Conservation (phyloP, 2,888 invertebrate genomes). For the Molorchus minor region DNA sequence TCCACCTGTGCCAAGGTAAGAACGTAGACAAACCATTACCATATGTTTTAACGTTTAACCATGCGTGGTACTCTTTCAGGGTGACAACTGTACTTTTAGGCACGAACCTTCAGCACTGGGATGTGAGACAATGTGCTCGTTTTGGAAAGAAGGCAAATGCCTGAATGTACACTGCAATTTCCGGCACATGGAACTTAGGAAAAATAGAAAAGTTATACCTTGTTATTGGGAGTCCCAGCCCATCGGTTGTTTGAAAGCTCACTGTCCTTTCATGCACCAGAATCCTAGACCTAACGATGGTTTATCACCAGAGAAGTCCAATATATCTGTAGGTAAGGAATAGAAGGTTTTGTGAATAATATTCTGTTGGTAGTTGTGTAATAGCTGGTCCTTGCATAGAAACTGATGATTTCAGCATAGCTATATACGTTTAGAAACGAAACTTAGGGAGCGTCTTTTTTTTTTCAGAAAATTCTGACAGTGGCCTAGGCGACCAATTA, state of each 20-base stretch:
- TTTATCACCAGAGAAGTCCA: constrained; percentile 35
- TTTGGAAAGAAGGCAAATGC: constrained; percentile 86
- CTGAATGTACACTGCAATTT: constrained; percentile 79
- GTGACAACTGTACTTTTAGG: constrained; percentile 81
- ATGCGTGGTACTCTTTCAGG: constrained; percentile 65
- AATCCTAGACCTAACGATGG: constrained; percentile 55
- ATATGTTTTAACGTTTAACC: constrained; percentile 38
- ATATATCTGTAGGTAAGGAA: constrained; percentile 29
- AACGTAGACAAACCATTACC: constrained; percentile 26
- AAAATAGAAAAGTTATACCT: constrained; percentile 82
- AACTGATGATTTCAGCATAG: too few species aligned
- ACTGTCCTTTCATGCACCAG: constrained; percentile 84
- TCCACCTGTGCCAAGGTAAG: constrained; percentile 86
- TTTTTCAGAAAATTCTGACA: constrained; percentile 40
- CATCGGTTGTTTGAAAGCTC: constrained; percentile 83
- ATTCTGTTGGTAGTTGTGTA: too few species aligned
- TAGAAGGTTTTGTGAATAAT: too few species aligned
- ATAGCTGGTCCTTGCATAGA: too few species aligned
- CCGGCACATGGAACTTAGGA: constrained; percentile 86
- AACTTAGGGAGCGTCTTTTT: too few species aligned
- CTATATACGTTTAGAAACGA: too few species aligned
- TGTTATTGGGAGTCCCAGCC: constrained; percentile 91
- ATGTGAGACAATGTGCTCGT: constrained; percentile 81
- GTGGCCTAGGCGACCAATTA: constrained; percentile 40
- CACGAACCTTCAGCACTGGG: constrained; percentile 86